phyloP scores from a whole-genome alignment of 2,797 vertebrate genomes.

The Enteromius mattozi region DNA sequence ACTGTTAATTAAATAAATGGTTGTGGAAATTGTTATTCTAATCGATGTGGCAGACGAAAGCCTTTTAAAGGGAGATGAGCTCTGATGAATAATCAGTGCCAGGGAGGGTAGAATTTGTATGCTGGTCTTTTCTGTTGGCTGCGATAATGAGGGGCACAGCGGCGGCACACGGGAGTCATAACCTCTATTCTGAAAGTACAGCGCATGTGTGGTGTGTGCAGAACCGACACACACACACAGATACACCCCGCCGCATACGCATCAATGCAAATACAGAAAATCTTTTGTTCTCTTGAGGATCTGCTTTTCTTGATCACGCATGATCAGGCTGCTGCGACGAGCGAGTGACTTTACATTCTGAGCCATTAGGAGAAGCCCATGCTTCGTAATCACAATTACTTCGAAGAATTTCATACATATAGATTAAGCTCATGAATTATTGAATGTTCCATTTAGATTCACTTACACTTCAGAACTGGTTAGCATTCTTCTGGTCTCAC shows the following conservation, averaged over 20 bases:
- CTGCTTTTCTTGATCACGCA: constrained; percentile 35
- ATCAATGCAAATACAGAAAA: constrained; percentile 8
- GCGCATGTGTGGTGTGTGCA: constrained; percentile 8
- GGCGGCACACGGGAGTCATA: constrained; percentile 44
- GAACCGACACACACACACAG: constrained; percentile 12
- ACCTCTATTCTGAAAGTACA: constrained; percentile 47
- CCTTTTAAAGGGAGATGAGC: constrained; percentile 50
- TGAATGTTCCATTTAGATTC: constrained; percentile 42
- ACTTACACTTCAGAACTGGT: constrained; percentile 39
- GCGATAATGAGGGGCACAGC: constrained; percentile 58
- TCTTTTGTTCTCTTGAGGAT: constrained; percentile 31
- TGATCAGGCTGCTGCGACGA: constrained; percentile 24
- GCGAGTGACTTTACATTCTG: constrained; percentile 24
- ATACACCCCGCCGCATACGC: not conserved
- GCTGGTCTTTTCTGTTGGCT: constrained; percentile 52
- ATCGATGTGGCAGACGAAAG: constrained; percentile 42
- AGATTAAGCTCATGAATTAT: constrained; percentile 53
- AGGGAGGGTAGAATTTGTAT: constrained; percentile 53
- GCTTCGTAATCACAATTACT: constrained; percentile 41
- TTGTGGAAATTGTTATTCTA: constrained; percentile 57
- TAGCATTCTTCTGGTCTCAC: not conserved
- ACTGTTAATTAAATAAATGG: constrained; percentile 59
- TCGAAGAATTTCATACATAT: constrained; percentile 42
- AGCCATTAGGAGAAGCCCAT: constrained; percentile 42
- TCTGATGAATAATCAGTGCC: constrained; percentile 54